Evolutionary conservation across 1,140 invertebrate species (phyloP), one percentile per base, ranked within the genome.

Genomic region (Pseudomyrmex sp.): DNA sequence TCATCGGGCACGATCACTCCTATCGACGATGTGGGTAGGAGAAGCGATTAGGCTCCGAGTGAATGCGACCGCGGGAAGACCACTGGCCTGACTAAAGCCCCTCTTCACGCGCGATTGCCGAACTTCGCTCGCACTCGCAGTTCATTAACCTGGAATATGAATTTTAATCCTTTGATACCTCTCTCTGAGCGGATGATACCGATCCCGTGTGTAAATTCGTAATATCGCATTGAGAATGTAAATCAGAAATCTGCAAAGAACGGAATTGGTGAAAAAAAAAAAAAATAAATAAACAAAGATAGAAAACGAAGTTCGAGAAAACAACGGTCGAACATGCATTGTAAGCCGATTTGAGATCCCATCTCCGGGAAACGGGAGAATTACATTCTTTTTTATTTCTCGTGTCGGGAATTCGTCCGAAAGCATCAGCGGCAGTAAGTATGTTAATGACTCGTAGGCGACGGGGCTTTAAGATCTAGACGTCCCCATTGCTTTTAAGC

Each of bases 401-500:
- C 35, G 35, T 7, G 35, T 35, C 5, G 35, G 56, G 75, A 89
- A 18, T 46, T 63, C n/a, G 15, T 56, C 63, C 79, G 73, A 85
- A 23, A 61, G 66, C 66, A 50, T 83, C 58, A 72, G 50, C 80
- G 85, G 76, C 54, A 88, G 86, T 85, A 92, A 90, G 90, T 93
- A 92, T 93, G 92, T 92, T 94, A 94, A 94, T 94, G 93, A 94
- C 91, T 94, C 93, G 93, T 92, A 93, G 91, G 92, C 92, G 93
- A 93, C 93, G 92, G 92, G 35, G 89, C 88, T 91, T 92, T 93
- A 92, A 77, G 90, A 93, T 93, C 92, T 92, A 92, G 90, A 92
- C 92, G 88, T 92, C 89, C 91, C 88, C 66, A 54, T 61, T 62
- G 76, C 59, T 85, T 85, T 87, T 59, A 76, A 82, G 85, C 82